These are phyloP conservation scores for Coleophora deauratella DNA, from an alignment of 2,888 invertebrate species.

Conservation along the genomic window DNA sequence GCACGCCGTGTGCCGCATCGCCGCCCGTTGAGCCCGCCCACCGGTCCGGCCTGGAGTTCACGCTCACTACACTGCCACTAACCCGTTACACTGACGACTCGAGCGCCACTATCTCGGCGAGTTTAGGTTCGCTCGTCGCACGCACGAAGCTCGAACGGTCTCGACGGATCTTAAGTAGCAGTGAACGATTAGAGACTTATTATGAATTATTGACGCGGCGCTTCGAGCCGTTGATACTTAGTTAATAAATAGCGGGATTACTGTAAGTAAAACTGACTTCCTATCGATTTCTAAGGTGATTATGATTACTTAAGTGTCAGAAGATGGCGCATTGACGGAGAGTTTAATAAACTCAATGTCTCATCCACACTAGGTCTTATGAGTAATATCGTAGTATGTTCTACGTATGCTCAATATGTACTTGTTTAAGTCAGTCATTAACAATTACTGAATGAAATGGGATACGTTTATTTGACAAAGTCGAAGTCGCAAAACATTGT, in stretches of 20 bases:
- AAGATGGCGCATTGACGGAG: slow-evolving; percentile 11
- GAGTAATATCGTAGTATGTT: too few relatives aligned
- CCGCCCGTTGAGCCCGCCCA: slow-evolving; percentile 44
- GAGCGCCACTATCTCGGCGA: slow-evolving; percentile 7
- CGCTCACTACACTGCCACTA: slow-evolving; percentile 16
- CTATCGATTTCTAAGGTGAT: slow-evolving; percentile 66
- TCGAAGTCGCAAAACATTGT: too few relatives aligned
- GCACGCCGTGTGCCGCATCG: slow-evolving; percentile 53
- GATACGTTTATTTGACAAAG: too few relatives aligned
- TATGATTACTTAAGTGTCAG: slow-evolving; percentile 45
- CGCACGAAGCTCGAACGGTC: not conserved
- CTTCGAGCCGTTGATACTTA: slow-evolving; percentile 41
- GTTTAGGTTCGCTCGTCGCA: slow-evolving; percentile 4
- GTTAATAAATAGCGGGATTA: slow-evolving; percentile 64
- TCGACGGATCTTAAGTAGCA: slow-evolving; percentile 14
- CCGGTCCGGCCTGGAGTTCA: slow-evolving; percentile 10
- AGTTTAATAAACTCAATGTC: too few relatives aligned
- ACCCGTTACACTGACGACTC: too few relatives aligned
- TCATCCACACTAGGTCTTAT: too few relatives aligned
- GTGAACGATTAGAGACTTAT: slow-evolving; percentile 56
- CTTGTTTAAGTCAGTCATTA: too few relatives aligned
- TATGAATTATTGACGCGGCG: slow-evolving; percentile 49
- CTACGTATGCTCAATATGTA: too few relatives aligned
- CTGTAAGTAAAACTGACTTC: slow-evolving; percentile 69
- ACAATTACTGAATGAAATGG: too few relatives aligned